Evolutionary conservation across 2,113 vertebrate species (phyloP), one percentile per base, ranked within the genome.

Genomic region (Ceyx margarethae): DNA sequence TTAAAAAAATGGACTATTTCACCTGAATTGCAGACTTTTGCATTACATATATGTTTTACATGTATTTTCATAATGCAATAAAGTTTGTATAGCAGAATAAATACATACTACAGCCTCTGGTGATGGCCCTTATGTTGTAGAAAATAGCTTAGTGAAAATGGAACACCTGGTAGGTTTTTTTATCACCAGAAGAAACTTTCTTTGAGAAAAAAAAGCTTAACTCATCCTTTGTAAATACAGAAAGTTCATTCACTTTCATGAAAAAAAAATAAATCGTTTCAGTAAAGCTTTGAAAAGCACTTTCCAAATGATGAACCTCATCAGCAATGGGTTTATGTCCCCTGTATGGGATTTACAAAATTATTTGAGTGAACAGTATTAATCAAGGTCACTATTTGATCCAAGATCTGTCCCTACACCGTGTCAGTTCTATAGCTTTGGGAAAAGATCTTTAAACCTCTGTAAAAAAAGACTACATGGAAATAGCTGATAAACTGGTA

Each of bases 401-500:
- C 85, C 40, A 57, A 95, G 96, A 96, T 97, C 96, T 96, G 94
- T 96, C 95, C 97, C 96, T 96, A 97, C 88, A 89, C 50, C 19
- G 10, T 83, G 93, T 97, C 96, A 94, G 96, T 96, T 97, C 91
- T 81, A 81, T 45, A 93, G 96, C 92, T 94, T 85, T 95, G 97
- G 96, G 97, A 98, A 96, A 96, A 90, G 94, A 91, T 96, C 92
- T 96, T 89, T 96, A 97, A 96, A 95, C 97, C 97, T 96, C 94
- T 93, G 96, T 96, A 96, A 76, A 93, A 95, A 95, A 96, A 88
- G 95, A 95, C 90, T 96, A 97, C 97, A 97, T 97, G 95, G 96
- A 96, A 98, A 97, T 97, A 89, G 90, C 96, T 97, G 98, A 99
- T 99, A 98, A 98, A 98, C 97, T 96, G 93, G 81, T 97, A 98